Evolutionary conservation across 2,113 vertebrate genomes (phyloP).

Genomic region (Cyprinodon brontotheroides): DNA sequence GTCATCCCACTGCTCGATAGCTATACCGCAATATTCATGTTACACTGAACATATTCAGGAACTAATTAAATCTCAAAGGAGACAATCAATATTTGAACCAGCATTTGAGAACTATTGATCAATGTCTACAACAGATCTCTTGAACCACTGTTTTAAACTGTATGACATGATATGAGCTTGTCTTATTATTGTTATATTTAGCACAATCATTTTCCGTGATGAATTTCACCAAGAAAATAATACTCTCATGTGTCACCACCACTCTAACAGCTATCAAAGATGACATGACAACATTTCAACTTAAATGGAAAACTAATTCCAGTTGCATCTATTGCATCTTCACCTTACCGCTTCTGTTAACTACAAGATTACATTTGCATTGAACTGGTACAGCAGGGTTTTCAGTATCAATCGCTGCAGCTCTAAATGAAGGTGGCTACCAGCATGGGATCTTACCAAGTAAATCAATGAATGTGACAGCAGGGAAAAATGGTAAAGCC

Average conservation of each 20-base stretch:
- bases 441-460: slow-evolving; percentile 46
- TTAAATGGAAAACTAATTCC: slow-evolving; percentile 9
- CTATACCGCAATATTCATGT: slow-evolving; percentile 68
- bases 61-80: slow-evolving; percentile 76
- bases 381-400: slow-evolving; percentile 3
- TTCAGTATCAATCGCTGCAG: slow-evolving; percentile 34
- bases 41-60: slow-evolving; percentile 67
- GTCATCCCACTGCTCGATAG: slow-evolving; percentile 54
- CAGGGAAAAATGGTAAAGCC: slow-evolving; percentile 39
- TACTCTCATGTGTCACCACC: not conserved
- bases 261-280: not conserved
- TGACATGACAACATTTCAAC: slow-evolving; percentile 9
- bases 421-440: slow-evolving; percentile 37
- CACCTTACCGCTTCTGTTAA: slow-evolving; percentile 7
- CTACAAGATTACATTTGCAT: slow-evolving; percentile 24
- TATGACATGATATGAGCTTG: slow-evolving; percentile 30
- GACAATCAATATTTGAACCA: slow-evolving; percentile 64
- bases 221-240: not conserved
- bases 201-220: not conserved
- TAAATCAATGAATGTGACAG: slow-evolving; percentile 48
- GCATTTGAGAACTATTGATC: slow-evolving; percentile 65
- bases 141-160: slow-evolving; percentile 33
- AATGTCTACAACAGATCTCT: slow-evolving; percentile 16
- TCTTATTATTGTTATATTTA: slow-evolving; percentile 34
- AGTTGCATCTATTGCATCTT: slow-evolving; percentile 9